Percentiles rank a stretch among this genome's conserved stretches.
Conservation (phyloP, 1,140 invertebrate species). For the Zelostemma sp. region DNA sequence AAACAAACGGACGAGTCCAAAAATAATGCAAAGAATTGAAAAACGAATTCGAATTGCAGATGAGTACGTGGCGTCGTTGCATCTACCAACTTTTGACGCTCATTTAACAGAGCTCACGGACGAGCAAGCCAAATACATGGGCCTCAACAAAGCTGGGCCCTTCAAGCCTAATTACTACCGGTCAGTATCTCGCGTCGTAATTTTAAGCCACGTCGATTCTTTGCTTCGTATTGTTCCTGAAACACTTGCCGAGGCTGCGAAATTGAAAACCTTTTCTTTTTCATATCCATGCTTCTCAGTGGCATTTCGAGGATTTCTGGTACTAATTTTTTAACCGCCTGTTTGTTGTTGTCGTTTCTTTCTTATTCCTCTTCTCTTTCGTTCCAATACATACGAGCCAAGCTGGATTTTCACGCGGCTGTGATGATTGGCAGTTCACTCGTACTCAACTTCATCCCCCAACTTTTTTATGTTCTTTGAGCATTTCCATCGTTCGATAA, state of each 20-base stretch:
- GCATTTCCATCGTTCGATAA: too few relatives aligned
- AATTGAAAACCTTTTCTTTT: slow-evolving; percentile 43
- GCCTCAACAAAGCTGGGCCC: slow-evolving; percentile 96
- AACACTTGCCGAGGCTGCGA: slow-evolving; percentile 20
- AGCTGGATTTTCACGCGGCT: slow-evolving; percentile 6
- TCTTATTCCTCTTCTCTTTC: slow-evolving; percentile 14
- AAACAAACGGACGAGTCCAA: too few relatives aligned
- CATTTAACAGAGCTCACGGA: slow-evolving; percentile 96
- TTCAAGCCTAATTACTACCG: slow-evolving; percentile 99
- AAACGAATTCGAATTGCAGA: slow-evolving; percentile 73
- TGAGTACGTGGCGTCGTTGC: slow-evolving; percentile 96
- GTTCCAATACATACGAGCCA: slow-evolving; percentile 6
- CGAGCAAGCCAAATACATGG: slow-evolving; percentile 98
- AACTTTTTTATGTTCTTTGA: too few relatives aligned
- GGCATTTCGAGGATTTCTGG: slow-evolving; percentile 50
- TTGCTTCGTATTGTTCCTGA: slow-evolving; percentile 12
- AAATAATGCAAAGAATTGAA: not conserved
- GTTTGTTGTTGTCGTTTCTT: slow-evolving; percentile 30
- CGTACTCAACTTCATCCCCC: too few relatives aligned
- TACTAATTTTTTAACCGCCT: slow-evolving; percentile 40
- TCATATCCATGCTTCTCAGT: slow-evolving; percentile 46
- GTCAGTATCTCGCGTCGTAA: slow-evolving; percentile 68
- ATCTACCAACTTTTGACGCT: slow-evolving; percentile 96
- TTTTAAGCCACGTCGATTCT: not conserved
- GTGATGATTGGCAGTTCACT: too few relatives aligned